phyloP scores from a whole-genome alignment of 1,140 invertebrate species.

The Odontomachus brunneus region DNA sequence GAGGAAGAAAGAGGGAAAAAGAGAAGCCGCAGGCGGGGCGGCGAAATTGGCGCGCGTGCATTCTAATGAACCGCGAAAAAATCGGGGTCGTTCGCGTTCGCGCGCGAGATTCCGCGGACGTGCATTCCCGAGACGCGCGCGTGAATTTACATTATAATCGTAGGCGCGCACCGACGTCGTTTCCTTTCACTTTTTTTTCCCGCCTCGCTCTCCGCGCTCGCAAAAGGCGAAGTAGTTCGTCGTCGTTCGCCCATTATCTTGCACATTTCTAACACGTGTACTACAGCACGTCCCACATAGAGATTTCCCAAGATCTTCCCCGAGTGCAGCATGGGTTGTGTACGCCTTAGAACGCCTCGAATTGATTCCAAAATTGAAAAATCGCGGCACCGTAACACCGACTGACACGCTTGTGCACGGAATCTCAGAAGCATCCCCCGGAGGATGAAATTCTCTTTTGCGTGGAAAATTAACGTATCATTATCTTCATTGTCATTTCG shows the following conservation, averaged over 20 bases:
- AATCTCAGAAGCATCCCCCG: background rate
- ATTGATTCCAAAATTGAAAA: background rate
- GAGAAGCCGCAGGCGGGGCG: background rate
- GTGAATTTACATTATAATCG: constrained; percentile 65
- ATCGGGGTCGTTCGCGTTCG: constrained; percentile 64
- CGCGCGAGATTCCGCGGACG: constrained; percentile 53
- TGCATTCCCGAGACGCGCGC: constrained; percentile 31
- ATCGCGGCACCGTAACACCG: constrained; percentile 1
- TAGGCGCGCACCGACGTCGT: background rate
- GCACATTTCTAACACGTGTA: constrained; percentile 32
- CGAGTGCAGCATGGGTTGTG: too few relatives aligned
- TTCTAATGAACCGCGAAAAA: constrained; percentile 67
- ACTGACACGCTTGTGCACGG: constrained; percentile 14
- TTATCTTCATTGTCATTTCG: too few relatives aligned
- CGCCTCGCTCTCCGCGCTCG: background rate
- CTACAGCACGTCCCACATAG: too few relatives aligned
- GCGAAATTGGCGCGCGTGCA: constrained; percentile 54
- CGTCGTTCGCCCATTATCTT: constrained; percentile 55
- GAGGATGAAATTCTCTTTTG: too few relatives aligned
- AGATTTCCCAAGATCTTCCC: too few relatives aligned
- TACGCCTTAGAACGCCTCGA: too few relatives aligned
- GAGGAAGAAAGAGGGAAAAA: background rate
- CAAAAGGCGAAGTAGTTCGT: constrained; percentile 59
- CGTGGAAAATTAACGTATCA: too few relatives aligned
- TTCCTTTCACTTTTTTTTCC: constrained; percentile 45